These are phyloP conservation scores for Phyllostomus discolor DNA, from an alignment of 2,113 vertebrate genomes.

Conservation along the genomic window DNA sequence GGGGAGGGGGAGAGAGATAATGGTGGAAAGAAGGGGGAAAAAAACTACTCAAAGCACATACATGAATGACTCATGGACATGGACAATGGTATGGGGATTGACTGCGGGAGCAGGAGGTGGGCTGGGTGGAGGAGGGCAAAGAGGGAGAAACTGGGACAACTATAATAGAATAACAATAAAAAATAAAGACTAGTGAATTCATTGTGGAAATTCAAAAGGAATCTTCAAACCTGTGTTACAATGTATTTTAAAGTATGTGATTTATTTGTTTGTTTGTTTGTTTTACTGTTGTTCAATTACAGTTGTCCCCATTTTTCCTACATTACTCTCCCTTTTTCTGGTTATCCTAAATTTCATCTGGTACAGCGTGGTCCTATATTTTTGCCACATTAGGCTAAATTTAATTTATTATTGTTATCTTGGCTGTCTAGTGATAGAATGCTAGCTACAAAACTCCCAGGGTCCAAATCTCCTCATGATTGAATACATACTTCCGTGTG, in stretches of 20 bases:
- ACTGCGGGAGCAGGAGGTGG: too few relatives aligned
- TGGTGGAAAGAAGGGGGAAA: too few relatives aligned
- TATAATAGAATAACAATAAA: too few relatives aligned
- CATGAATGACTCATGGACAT: too few relatives aligned
- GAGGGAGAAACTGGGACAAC: too few relatives aligned
- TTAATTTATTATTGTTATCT: not conserved
- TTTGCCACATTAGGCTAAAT: not conserved
- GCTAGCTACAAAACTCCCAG: not conserved
- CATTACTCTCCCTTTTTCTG: not conserved
- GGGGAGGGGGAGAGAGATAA: too few relatives aligned
- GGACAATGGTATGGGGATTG: too few relatives aligned
- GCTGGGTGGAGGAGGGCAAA: too few relatives aligned
- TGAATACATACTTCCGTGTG: not conserved
- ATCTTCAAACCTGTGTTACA: not conserved
- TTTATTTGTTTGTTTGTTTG: too few relatives aligned
- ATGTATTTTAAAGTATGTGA: not conserved
- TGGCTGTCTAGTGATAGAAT: not conserved
- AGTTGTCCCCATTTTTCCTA: too few relatives aligned
- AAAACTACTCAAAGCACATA: too few relatives aligned
- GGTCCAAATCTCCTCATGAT: not conserved
- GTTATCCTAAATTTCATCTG: not conserved
- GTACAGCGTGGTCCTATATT: not conserved
- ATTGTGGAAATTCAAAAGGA: not conserved
- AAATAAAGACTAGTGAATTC: not conserved
- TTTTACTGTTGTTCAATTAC: too few relatives aligned